phyloP scores from a whole-genome alignment of 2,113 vertebrate genomes.

The Rhineura floridana region DNA sequence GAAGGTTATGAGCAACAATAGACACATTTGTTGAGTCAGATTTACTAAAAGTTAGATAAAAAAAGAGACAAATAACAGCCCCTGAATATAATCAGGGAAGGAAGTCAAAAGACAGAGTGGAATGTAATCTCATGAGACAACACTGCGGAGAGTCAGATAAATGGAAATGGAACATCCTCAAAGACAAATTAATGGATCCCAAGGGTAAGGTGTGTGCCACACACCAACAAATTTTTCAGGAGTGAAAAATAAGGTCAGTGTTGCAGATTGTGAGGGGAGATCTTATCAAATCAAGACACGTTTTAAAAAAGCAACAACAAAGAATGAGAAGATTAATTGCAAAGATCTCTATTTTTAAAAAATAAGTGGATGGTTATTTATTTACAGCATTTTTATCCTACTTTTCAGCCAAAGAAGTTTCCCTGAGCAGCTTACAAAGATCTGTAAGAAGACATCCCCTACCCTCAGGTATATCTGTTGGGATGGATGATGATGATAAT shows the following conservation, averaged over 20 bases:
- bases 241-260: background rate
- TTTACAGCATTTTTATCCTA: background rate
- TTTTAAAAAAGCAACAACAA: background rate
- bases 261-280: slow-evolving; percentile 6
- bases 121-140: slow-evolving; percentile 23
- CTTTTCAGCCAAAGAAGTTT: background rate
- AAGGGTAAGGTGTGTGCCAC: background rate
- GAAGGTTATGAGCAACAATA: background rate
- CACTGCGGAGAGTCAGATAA: background rate
- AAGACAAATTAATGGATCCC: background rate
- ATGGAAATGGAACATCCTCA: slow-evolving; percentile 24
- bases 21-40: slow-evolving; percentile 16
- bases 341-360: background rate
- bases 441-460: too few relatives aligned
- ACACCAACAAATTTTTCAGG: slow-evolving; percentile 20
- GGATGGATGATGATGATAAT: too few relatives aligned
- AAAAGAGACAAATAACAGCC: slow-evolving; percentile 27
- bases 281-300: background rate
- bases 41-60: slow-evolving; percentile 44
- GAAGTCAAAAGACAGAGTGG: slow-evolving; percentile 31
- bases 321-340: background rate
- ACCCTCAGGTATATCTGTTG: too few relatives aligned
- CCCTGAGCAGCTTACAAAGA: background rate
- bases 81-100: slow-evolving; percentile 23
- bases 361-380: background rate